phyloP scores from a whole-genome alignment of 2,113 vertebrate species.

The Lipophrys pholis region DNA sequence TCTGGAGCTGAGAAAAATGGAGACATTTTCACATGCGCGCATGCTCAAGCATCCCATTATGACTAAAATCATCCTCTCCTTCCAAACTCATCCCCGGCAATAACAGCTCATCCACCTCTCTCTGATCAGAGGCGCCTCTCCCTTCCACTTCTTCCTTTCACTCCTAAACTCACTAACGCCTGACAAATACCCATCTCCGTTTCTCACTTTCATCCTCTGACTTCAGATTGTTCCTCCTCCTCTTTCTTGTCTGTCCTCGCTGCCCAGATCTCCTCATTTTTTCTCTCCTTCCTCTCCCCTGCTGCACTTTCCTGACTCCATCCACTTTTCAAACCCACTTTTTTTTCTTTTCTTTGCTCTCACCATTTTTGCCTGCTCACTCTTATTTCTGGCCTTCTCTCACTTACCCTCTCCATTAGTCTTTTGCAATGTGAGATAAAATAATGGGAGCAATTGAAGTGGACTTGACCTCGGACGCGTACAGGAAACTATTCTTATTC shows the following conservation, averaged over 20 bases:
- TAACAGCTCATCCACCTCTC: slow-evolving; percentile 20
- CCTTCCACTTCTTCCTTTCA: slow-evolving; percentile 11
- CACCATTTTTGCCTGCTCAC: not conserved
- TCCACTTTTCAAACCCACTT: not conserved
- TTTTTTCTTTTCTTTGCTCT: slow-evolving; percentile 1
- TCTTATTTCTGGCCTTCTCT: not conserved
- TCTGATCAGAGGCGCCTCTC: slow-evolving; percentile 24
- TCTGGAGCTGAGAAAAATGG: not conserved
- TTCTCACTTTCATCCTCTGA: slow-evolving; percentile 34
- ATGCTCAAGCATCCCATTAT: slow-evolving; percentile 2
- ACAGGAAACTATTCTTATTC: not conserved
- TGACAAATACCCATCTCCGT: slow-evolving; percentile 47
- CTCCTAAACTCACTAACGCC: slow-evolving; percentile 40
- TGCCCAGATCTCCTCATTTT: not conserved
- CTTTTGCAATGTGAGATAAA: slow-evolving; percentile 22
- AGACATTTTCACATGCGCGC: not conserved
- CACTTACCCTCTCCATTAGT: slow-evolving; percentile 1
- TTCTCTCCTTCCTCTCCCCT: slow-evolving; percentile 1
- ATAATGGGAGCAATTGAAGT: slow-evolving; percentile 21
- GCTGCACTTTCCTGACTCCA: slow-evolving; percentile 12
- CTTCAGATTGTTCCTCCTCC: slow-evolving; percentile 16
- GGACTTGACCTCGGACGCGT: not conserved
- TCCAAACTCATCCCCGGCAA: slow-evolving; percentile 12
- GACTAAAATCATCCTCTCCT: slow-evolving; percentile 25
- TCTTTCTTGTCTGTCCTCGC: not conserved